Conservation (phyloP, 2,888 invertebrate genomes). For the Odontocerum albicorne region DNA sequence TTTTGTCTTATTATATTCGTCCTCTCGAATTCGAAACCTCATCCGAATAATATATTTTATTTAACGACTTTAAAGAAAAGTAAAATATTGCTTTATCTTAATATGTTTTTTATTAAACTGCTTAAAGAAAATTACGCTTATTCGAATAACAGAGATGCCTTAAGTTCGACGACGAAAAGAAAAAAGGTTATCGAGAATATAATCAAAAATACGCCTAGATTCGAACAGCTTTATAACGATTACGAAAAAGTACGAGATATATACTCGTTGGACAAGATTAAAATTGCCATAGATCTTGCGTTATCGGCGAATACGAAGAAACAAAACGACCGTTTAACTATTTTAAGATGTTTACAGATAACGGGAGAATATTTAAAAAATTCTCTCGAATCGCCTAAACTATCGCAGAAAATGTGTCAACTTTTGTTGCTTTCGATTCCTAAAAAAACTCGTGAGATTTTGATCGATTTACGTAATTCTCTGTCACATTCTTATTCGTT, state of each 20-base stretch:
- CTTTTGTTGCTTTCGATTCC: conserved; percentile 5
- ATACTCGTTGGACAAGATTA: conserved; percentile 6
- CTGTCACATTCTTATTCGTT: conserved; percentile 4
- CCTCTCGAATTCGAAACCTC: background rate
- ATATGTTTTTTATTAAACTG: background rate
- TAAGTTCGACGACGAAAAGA: background rate
- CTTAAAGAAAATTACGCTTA: background rate
- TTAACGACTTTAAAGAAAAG: background rate
- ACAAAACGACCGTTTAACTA: background rate
- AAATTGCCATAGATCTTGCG: background rate
- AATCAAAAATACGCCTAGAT: background rate
- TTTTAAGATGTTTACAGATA: conserved; percentile 4
- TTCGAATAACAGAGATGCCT: background rate
- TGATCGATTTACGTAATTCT: conserved; percentile 12
- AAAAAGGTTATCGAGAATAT: background rate
- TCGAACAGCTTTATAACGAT: conserved; percentile 3
- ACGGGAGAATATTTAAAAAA: conserved; percentile 10
- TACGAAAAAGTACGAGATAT: conserved; percentile 10
- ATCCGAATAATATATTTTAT: conserved; percentile 2
- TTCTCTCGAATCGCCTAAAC: conserved; percentile 12
- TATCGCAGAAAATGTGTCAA: background rate
- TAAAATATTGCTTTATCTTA: background rate
- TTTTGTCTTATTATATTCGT: conserved; percentile 4
- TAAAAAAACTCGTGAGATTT: background rate
- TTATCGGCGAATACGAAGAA: background rate